Evolutionary conservation across 2,797 vertebrate genomes (phyloP).

Genomic region (Scyliorhinus canicula): DNA sequence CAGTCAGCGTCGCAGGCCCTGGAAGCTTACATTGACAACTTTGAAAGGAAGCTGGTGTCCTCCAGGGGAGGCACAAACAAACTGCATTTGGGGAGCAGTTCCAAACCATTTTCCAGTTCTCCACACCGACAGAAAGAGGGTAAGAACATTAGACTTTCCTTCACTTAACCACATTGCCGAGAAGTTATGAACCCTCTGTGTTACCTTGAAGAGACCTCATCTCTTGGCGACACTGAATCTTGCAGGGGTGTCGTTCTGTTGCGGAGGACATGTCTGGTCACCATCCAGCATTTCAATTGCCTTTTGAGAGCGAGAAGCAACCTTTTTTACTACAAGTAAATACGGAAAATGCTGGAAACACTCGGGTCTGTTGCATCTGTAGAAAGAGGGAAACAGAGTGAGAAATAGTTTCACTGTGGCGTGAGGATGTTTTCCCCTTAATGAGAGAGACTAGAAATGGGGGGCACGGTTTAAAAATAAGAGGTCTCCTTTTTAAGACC

Average conservation of each 20-base stretch:
- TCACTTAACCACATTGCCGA: background rate
- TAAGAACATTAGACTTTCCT: background rate
- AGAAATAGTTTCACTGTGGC: no score
- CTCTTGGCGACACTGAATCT: background rate
- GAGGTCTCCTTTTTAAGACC: no score
- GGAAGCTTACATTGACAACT: slow-evolving; percentile 81
- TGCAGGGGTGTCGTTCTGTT: background rate
- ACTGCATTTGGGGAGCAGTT: background rate
- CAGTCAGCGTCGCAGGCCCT: slow-evolving; percentile 72
- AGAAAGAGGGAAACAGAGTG: background rate
- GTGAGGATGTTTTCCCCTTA: no score
- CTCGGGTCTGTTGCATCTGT: background rate
- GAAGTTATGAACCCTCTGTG: no score
- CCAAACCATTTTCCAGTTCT: background rate
- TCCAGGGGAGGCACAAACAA: background rate
- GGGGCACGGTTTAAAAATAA: no score
- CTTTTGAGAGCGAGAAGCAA: background rate
- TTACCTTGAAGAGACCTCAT: no score
- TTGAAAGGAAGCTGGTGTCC: slow-evolving; percentile 54
- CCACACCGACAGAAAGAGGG: background rate
- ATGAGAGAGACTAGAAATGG: no score
- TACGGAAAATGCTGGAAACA: background rate
- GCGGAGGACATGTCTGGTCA: background rate
- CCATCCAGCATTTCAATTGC: background rate
- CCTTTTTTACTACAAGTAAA: background rate